Evolutionary conservation across 2,888 invertebrate genomes (phyloP).

Genomic region (Clepsis dumicolana): DNA sequence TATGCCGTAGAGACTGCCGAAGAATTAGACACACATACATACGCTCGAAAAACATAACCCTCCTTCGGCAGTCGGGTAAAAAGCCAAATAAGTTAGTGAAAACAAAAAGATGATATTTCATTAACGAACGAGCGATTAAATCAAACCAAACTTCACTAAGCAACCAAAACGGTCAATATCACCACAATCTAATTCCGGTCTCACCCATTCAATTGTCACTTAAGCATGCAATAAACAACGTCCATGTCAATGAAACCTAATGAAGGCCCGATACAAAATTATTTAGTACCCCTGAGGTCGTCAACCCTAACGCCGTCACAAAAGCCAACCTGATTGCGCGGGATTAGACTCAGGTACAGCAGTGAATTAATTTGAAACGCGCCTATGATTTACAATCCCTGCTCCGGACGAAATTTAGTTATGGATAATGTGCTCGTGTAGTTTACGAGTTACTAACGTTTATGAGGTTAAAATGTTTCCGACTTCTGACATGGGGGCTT

Average conservation of each 20-base stretch:
- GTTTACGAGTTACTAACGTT: conserved; percentile 70
- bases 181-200: not conserved
- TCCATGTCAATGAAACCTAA: conserved; percentile 3
- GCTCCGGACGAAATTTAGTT: conserved; percentile 71
- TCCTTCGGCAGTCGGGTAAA: too few relatives aligned
- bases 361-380: conserved; percentile 78
- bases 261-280: conserved; percentile 25
- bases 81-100: too few relatives aligned
- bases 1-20: too few relatives aligned
- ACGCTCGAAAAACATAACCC: too few relatives aligned
- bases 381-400: conserved; percentile 75
- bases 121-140: too few relatives aligned
- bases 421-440: conserved; percentile 66
- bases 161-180: not conserved
- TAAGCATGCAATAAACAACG: conserved; percentile 1
- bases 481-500: conserved; percentile 23
- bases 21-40: too few relatives aligned
- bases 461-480: conserved; percentile 52
- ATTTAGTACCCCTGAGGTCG: conserved; percentile 46
- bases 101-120: too few relatives aligned
- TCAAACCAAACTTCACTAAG: too few relatives aligned
- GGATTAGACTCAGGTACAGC: conserved; percentile 67
- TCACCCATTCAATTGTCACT: not conserved
- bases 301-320: conserved; percentile 54
- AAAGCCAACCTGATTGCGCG: conserved; percentile 68